These are phyloP conservation scores for Pinctada fucata DNA, from an alignment of 2,888 invertebrate genomes.

Conservation along the genomic window DNA sequence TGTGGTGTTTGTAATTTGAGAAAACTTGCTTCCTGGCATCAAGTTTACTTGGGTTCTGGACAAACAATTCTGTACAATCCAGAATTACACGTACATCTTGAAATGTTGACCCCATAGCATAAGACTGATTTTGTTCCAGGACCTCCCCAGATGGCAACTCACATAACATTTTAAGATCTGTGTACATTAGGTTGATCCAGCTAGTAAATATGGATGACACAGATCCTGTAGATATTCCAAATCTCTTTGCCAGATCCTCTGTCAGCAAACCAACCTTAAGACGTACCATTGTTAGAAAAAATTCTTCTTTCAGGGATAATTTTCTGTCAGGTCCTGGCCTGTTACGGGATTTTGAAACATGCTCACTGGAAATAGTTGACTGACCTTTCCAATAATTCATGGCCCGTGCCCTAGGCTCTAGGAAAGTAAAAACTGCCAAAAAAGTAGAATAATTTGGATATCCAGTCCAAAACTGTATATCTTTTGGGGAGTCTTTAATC, in stretches of 20 bases:
- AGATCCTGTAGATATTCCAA: slow-evolving; percentile 12
- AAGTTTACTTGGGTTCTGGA: slow-evolving; percentile 28
- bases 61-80: slow-evolving; percentile 37
- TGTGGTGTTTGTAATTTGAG: slow-evolving; percentile 38
- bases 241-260: slow-evolving; percentile 21
- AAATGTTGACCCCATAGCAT: slow-evolving; percentile 11
- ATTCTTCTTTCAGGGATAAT: slow-evolving; percentile 17
- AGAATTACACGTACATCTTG: slow-evolving; percentile 26
- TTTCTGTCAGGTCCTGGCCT: slow-evolving; percentile 27
- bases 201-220: slow-evolving; percentile 19
- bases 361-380: neutral
- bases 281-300: slow-evolving; percentile 32
- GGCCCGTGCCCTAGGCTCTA: slow-evolving; percentile 15
- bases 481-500: slow-evolving; percentile 2
- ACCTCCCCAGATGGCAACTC: slow-evolving; percentile 21
- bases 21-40: slow-evolving; percentile 32
- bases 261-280: slow-evolving; percentile 20
- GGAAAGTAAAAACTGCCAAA: slow-evolving; percentile 10
- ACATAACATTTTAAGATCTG: slow-evolving; percentile 28
- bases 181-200: slow-evolving; percentile 31
- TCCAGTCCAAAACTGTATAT: slow-evolving; percentile 28
- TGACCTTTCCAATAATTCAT: slow-evolving; percentile 25
- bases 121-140: slow-evolving; percentile 17
- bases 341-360: neutral
- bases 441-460: slow-evolving; percentile 29